A percentile compares a stretch with the other conserved stretches of the same genome.
These are phyloP conservation scores for Odocoileus virginianus DNA, from an alignment of 2,113 vertebrate species.

Conservation along the genomic window DNA sequence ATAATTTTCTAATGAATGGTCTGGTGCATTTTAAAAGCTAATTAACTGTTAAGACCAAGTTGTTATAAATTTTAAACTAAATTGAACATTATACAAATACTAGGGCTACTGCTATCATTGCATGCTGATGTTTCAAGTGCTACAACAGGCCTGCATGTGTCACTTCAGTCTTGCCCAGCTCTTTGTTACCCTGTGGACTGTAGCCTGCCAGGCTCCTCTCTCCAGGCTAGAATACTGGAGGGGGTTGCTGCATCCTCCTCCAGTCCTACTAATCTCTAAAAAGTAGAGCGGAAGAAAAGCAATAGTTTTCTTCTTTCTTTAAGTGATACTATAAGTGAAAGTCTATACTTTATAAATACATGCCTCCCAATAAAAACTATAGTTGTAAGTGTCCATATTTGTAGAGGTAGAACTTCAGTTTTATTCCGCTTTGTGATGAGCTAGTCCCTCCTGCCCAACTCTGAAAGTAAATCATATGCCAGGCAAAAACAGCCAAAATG, in stretches of 20 bases:
- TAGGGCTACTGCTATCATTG: not conserved
- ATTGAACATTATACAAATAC: not conserved
- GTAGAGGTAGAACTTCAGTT: not conserved
- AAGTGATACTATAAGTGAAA: not conserved
- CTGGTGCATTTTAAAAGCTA: not conserved
- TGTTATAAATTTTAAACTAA: not conserved
- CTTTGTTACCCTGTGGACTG: not conserved
- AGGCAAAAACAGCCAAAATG: not conserved
- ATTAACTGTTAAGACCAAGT: not conserved
- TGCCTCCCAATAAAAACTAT: not conserved
- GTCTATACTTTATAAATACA: not conserved
- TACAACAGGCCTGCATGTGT: not conserved
- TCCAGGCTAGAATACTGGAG: not conserved
- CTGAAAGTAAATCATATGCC: not conserved
- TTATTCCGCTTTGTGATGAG: not conserved
- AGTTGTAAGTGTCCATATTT: not conserved
- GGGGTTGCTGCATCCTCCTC: not conserved
- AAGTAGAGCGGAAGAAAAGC: not conserved
- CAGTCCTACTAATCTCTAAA: not conserved
- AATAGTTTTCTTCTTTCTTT: not conserved
- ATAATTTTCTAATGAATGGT: not conserved
- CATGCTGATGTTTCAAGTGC: not conserved
- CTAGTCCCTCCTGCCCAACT: not conserved
- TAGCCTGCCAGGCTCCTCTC: not conserved
- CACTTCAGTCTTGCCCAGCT: not conserved